A percentile compares a stretch with the other conserved stretches of the same genome.
These are phyloP conservation scores for Drosophila nebulosa DNA, from an alignment of 1,140 invertebrate species.

Conservation along the genomic window DNA sequence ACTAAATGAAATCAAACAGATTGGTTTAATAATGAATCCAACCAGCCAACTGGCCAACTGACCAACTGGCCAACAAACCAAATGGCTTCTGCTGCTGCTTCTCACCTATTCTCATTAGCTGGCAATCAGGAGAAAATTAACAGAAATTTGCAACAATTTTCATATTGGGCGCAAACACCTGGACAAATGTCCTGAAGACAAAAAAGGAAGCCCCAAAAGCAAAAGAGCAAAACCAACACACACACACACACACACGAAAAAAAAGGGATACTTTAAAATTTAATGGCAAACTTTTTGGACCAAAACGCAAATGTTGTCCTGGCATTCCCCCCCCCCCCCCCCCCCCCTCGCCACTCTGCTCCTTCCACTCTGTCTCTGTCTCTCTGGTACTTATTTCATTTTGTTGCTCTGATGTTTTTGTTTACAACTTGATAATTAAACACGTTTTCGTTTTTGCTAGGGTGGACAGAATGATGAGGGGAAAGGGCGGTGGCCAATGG, in stretches of 20 bases:
- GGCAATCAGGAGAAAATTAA: conserved; percentile 1
- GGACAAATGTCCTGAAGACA: not conserved
- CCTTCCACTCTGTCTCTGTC: not conserved
- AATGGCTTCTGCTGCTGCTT: too few species aligned
- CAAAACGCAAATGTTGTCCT: conserved; percentile 5
- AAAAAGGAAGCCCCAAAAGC: not conserved
- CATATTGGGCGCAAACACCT: not conserved
- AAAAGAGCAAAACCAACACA: not conserved
- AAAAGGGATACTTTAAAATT: conserved; percentile 11
- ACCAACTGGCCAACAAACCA: too few species aligned
- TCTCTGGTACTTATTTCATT: not conserved
- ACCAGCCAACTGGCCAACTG: too few species aligned
- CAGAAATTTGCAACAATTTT: not conserved
- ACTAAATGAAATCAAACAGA: too few species aligned
- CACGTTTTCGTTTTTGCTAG: conserved; percentile 48
- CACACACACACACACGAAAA: not conserved
- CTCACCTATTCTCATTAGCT: not conserved
- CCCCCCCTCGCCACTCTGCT: not conserved
- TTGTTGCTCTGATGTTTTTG: conserved; percentile 50
- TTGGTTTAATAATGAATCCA: too few species aligned
- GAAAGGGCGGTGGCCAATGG: not conserved
- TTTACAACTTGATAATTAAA: conserved; percentile 79
- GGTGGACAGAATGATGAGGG: not conserved
- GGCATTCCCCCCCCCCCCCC: not conserved
- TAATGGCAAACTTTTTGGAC: conserved; percentile 8